phyloP scores from a whole-genome alignment of 2,888 invertebrate genomes.

The Eupeodes latifasciatus region DNA sequence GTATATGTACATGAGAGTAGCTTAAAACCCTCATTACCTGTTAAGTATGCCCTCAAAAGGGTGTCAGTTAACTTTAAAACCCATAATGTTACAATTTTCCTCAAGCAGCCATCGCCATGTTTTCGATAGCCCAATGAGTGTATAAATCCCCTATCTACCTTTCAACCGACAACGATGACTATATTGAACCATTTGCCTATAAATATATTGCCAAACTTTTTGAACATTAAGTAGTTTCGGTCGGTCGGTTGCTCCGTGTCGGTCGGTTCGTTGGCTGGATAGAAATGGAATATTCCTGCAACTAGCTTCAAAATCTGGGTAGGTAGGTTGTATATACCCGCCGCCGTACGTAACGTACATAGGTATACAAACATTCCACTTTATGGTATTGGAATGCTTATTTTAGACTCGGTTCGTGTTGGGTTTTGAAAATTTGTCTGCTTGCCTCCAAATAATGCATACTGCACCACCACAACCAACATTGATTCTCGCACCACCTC shows the following conservation, averaged over 20 bases:
- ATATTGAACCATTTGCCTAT: slow-evolving; percentile 52
- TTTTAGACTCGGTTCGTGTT: slow-evolving; percentile 42
- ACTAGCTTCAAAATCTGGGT: neutral
- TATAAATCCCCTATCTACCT: neutral
- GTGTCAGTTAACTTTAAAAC: slow-evolving; percentile 71
- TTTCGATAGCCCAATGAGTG: neutral
- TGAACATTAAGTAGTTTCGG: slow-evolving; percentile 74
- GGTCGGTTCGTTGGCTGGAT: slow-evolving; percentile 65
- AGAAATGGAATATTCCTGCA: slow-evolving; percentile 42
- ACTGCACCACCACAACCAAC: slow-evolving; percentile 49
- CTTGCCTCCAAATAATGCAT: slow-evolving; percentile 68
- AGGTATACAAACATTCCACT: neutral
- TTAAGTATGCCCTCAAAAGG: slow-evolving; percentile 43
- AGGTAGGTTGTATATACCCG: too few relatives aligned
- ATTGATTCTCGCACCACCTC: neutral
- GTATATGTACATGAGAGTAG: neutral
- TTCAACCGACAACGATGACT: slow-evolving; percentile 19
- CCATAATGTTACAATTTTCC: slow-evolving; percentile 46
- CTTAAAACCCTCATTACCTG: slow-evolving; percentile 52
- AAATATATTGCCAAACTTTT: slow-evolving; percentile 74
- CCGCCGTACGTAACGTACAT: too few relatives aligned
- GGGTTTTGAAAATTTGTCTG: slow-evolving; percentile 63
- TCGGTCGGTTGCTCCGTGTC: slow-evolving; percentile 55
- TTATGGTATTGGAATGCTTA: slow-evolving; percentile 32
- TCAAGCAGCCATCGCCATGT: neutral